Evolutionary conservation across 2,113 vertebrate genomes (phyloP).

Genomic region (western clawed frog (Xenopus tropicalis)): UCB_Xtro_10.0 CM004443.2:197549501-197550000

Average conservation of each 20-base stretch:
- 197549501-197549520: slow-evolving; percentile 61
- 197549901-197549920: slow-evolving; percentile 64
- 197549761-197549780: slow-evolving; percentile 95
- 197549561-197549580: slow-evolving; percentile 91
- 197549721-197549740: slow-evolving; percentile 85
- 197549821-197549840: slow-evolving; percentile 90
- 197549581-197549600: slow-evolving; percentile 95
- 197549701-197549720: slow-evolving; percentile 89
- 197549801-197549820: slow-evolving; percentile 95
- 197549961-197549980: slow-evolving; percentile 67
- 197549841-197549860: slow-evolving; percentile 47
- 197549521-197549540: slow-evolving; percentile 64
- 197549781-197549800: slow-evolving; percentile 89
- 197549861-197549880: slow-evolving; percentile 67
- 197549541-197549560: slow-evolving; percentile 81
- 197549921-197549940: slow-evolving; percentile 62
- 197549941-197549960: slow-evolving; percentile 49
- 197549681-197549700: slow-evolving; percentile 92
- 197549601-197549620: slow-evolving; percentile 94
- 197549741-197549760: slow-evolving; percentile 90
- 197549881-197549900: slow-evolving; percentile 47
- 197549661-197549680: slow-evolving; percentile 95
- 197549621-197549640: slow-evolving; percentile 95
- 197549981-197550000: slow-evolving; percentile 54
- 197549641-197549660: slow-evolving; percentile 87